Conservation (phyloP, 35 echinoderm and acorn worm species). For the Lytechinus variegatus region DNA sequence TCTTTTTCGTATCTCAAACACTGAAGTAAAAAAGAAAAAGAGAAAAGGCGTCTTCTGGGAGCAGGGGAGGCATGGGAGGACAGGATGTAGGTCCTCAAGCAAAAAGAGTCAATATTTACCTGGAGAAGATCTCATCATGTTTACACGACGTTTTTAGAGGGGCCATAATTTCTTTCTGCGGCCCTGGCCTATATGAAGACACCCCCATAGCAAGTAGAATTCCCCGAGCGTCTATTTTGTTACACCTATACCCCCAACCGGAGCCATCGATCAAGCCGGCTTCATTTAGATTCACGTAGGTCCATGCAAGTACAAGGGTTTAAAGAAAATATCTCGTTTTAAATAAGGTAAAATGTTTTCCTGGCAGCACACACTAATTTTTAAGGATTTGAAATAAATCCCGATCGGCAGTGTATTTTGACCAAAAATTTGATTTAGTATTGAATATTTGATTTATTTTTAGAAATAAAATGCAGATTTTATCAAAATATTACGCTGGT, state of each 20-base stretch:
- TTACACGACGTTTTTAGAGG: conserved; percentile 17
- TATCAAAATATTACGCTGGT: too few species aligned
- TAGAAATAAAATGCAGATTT: too few species aligned
- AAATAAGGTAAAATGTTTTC: too few species aligned
- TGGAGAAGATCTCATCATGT: not conserved
- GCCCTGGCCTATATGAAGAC: not conserved
- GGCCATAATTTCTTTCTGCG: not conserved
- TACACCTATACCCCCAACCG: not conserved
- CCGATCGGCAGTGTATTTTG: too few species aligned
- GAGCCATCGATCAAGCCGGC: not conserved
- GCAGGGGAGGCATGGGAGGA: not conserved
- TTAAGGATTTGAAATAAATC: too few species aligned
- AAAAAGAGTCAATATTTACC: not conserved
- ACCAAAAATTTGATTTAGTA: too few species aligned
- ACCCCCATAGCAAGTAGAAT: not conserved
- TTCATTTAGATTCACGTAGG: not conserved
- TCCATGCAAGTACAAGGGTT: not conserved
- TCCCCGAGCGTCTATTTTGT: not conserved
- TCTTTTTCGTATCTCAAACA: not conserved
- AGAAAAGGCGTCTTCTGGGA: not conserved
- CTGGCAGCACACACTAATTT: too few species aligned
- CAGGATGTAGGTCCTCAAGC: not conserved
- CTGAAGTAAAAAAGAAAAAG: not conserved
- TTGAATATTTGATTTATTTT: too few species aligned
- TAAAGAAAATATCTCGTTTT: not conserved